Base-by-base conservation (phyloP, 2,888 invertebrate genomes). In the Herminia tarsipennalis region DNA sequence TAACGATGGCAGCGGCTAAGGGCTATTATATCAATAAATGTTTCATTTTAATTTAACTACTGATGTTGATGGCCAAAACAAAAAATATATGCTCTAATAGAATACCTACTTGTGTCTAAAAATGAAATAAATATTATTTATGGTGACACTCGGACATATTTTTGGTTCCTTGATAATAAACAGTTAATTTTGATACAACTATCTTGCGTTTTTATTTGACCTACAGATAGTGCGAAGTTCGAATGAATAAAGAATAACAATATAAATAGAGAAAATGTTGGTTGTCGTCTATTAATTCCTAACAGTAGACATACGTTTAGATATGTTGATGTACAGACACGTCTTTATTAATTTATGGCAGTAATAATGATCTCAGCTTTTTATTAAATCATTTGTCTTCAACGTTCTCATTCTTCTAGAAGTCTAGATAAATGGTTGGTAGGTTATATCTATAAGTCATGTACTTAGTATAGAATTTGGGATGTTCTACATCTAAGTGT, bases 251-350 rank as follows among this genome's bases (percentile, higher is more conserved):
- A 27, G 21, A 63, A 49, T 45, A 38, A 28, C 21, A 39, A 37
- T 29, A 22, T 38, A 35, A 58, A 8, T 50, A 29, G 38, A 14
- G 29, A 50, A 45, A 59, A 54, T 46, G 54, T 47, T 27, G 38
- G 44, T 54, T 50, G 55, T 40, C 41, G 46, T 36, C 34, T 24
- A 38, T 32, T 54, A 36, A 46, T 54, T 38, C 27, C 46, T 50
- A 33, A 43, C 27, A 18, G 49, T 30, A 33, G 24, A 52, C 41
- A 48, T 39, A 50, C 50, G 40, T 47, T 46, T 55, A 43, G 29
- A 64, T 51, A 21, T 40, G 33, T 54, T 22, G 40, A 51, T 50
- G 47, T 45, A 49, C 35, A 56, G 48, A 55, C 51, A 55, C 42
- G 45, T 50, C 41, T 49, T 60, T 52, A 35, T 27, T 48, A 43